These are phyloP conservation scores for Kryptolebias ocellatus DNA, from an alignment of 2,797 vertebrate species.

Conservation along the genomic window DNA sequence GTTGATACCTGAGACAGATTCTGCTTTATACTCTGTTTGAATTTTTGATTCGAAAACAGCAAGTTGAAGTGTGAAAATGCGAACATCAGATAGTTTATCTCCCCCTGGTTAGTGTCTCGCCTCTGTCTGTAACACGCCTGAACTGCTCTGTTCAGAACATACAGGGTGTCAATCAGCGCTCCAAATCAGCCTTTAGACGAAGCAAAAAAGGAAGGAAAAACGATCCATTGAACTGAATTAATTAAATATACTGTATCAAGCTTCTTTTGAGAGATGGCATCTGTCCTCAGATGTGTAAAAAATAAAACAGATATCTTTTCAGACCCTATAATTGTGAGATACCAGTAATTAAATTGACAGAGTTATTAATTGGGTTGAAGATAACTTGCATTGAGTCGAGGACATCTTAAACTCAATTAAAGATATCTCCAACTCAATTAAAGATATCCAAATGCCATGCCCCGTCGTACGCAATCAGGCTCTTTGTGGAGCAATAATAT, in stretches of 20 bases:
- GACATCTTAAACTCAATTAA: conserved; percentile 88
- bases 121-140: conserved; percentile 73
- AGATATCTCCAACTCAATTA: conserved; percentile 87
- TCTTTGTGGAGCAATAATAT: conserved; percentile 76
- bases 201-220: conserved; percentile 65
- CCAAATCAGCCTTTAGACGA: conserved; percentile 76
- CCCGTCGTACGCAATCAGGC: conserved; percentile 78
- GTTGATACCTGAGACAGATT: conserved; percentile 77
- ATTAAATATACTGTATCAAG: conserved; percentile 83
- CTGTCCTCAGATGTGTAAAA: conserved; percentile 84
- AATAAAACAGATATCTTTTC: conserved; percentile 83
- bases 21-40: conserved; percentile 65
- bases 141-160: conserved; percentile 69
- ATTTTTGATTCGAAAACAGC: conserved; percentile 70
- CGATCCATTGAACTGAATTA: conserved; percentile 76
- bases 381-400: conserved; percentile 85
- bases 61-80: conserved; percentile 71
- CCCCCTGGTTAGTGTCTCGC: conserved; percentile 64
- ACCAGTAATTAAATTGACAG: conserved; percentile 87
- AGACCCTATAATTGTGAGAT: conserved; percentile 85
- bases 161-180: conserved; percentile 70
- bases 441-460: conserved; percentile 85
- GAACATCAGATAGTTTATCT: conserved; percentile 76
- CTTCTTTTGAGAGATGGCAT: conserved; percentile 78
- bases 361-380: conserved; percentile 87